A percentile compares a stretch with the other conserved stretches of the same genome.
Evolutionary conservation across 2,113 vertebrate genomes (phyloP).

Genomic region (Xenus cinereus): DNA sequence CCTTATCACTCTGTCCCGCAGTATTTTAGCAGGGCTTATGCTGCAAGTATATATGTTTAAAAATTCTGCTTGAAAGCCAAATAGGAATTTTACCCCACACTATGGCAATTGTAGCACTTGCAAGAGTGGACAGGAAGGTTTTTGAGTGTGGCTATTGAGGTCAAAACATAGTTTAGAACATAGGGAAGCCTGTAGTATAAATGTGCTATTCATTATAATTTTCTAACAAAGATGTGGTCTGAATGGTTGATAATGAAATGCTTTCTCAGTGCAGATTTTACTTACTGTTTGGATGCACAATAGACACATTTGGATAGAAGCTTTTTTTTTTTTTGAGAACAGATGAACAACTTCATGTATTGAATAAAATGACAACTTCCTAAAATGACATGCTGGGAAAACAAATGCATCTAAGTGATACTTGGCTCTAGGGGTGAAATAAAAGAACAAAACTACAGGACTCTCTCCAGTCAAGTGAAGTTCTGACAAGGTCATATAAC

Average conservation of each 20-base stretch:
- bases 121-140: neutral
- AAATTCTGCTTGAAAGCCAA: neutral
- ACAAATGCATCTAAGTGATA: conserved; percentile 19
- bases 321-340: neutral
- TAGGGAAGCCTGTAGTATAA: neutral
- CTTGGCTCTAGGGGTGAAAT: conserved; percentile 22
- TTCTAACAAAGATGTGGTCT: neutral
- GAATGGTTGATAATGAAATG: conserved; percentile 30
- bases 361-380: conserved; percentile 45
- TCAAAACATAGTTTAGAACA: neutral
- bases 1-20: neutral
- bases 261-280: neutral
- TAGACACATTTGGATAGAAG: neutral
- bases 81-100: neutral
- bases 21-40: neutral
- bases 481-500: conserved; percentile 45
- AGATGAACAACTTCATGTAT: neutral
- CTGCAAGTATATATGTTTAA: neutral
- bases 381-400: conserved; percentile 41
- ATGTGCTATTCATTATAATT: neutral
- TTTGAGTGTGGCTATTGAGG: neutral
- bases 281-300: neutral
- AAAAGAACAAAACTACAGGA: conserved; percentile 17
- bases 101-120: neutral
- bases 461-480: neutral